Conservation (phyloP, 1,140 invertebrate species). For the Scaptomyza graminum region DNA sequence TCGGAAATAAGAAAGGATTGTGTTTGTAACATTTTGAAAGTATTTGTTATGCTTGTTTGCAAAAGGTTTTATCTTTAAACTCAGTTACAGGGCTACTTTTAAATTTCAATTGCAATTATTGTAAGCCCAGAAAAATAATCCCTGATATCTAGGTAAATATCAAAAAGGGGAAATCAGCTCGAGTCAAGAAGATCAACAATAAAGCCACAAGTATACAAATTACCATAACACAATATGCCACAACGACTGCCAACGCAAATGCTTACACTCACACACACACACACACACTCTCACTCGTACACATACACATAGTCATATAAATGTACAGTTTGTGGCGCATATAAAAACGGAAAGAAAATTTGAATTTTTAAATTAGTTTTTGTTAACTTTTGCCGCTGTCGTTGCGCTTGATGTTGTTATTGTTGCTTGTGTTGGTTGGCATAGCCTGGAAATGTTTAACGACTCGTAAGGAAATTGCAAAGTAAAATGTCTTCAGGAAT, state of each 20-base stretch:
- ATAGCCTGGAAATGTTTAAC: conserved; percentile 80
- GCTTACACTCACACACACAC: conserved; percentile 8
- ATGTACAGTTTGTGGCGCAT: conserved; percentile 78
- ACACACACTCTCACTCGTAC: not conserved
- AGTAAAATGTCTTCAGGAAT: conserved; percentile 83
- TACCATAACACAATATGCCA: conserved; percentile 62
- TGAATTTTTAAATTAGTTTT: conserved; percentile 83
- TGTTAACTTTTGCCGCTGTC: conserved; percentile 77
- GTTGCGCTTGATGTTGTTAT: conserved; percentile 25
- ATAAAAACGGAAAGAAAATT: conserved; percentile 82
- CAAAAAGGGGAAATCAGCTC: conserved; percentile 36
- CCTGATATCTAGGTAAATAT: conserved; percentile 24
- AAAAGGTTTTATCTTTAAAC: too few species aligned
- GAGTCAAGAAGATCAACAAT: conserved; percentile 74
- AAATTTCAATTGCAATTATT: conserved; percentile 1
- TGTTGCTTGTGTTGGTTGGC: conserved; percentile 45
- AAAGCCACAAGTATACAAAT: conserved; percentile 79
- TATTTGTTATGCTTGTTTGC: too few species aligned
- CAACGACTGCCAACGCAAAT: conserved; percentile 26
- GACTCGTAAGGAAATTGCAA: conserved; percentile 82
- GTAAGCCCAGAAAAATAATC: conserved; percentile 11
- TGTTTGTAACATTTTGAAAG: too few species aligned
- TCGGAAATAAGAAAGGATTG: too few species aligned
- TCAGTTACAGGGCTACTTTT: too few species aligned
- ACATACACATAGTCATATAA: conserved; percentile 61